Evolutionary conservation across 2,888 invertebrate species (phyloP).

Genomic region (Spatulosminthurus flaviceps): DNA sequence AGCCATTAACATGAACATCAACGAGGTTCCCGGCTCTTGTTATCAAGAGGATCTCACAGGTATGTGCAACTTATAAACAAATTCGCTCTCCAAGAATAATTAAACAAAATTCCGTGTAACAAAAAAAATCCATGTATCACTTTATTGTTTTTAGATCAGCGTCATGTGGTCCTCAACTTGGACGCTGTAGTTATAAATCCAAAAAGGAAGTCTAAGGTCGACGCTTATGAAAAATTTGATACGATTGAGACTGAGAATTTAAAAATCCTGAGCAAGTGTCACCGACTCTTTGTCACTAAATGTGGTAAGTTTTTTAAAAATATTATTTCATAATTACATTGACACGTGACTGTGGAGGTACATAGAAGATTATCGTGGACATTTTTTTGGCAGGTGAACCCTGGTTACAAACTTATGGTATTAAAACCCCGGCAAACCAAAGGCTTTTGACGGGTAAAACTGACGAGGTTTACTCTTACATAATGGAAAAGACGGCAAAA

Average conservation of each 20-base stretch:
- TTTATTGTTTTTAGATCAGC: too few species aligned
- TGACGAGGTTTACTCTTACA: conserved; percentile 4
- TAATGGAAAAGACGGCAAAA: neutral
- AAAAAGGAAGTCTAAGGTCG: neutral
- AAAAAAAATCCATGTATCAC: too few species aligned
- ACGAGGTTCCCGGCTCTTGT: neutral
- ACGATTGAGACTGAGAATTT: neutral
- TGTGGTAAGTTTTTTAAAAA: conserved; percentile 16
- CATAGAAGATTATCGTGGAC: too few species aligned
- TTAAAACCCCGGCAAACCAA: conserved; percentile 3
- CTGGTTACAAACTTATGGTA: conserved; percentile 21
- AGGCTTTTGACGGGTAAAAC: conserved; percentile 10
- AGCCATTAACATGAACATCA: conserved; percentile 27
- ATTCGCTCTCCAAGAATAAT: too few species aligned
- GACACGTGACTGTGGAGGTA: too few species aligned
- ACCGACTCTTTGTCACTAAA: conserved; percentile 27
- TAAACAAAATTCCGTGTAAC: too few species aligned
- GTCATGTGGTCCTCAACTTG: conserved; percentile 31
- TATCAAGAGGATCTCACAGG: neutral
- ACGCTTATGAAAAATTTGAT: conserved; percentile 10
- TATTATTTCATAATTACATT: neutral
- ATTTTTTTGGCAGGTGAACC: conserved; percentile 24
- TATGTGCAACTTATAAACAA: too few species aligned
- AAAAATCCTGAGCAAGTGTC: neutral
- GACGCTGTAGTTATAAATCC: conserved; percentile 38